Evolutionary conservation across 2,797 vertebrate genomes (phyloP).

Genomic region (Sarcophilus harrisii): DNA sequence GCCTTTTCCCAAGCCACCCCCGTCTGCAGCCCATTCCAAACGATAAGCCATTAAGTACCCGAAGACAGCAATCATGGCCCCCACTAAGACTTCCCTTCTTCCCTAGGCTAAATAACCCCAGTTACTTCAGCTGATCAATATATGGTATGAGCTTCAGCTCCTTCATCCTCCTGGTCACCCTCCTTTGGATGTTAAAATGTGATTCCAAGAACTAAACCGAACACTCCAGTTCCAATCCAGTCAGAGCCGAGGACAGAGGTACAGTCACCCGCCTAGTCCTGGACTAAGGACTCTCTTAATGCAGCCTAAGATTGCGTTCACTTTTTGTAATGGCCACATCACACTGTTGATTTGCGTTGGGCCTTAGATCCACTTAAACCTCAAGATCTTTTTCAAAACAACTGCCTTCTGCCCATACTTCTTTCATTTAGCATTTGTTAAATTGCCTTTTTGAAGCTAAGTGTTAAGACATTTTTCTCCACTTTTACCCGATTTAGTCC

Average conservation of each 20-base stretch:
- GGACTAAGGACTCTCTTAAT: not conserved
- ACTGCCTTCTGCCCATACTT: not conserved
- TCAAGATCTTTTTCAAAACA: not conserved
- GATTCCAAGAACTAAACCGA: not conserved
- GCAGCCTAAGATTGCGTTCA: not conserved
- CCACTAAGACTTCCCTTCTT: not conserved
- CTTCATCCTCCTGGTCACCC: not conserved
- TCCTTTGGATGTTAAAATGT: not conserved
- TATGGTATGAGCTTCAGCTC: not conserved
- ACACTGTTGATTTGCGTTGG: not conserved
- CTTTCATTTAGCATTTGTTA: not conserved
- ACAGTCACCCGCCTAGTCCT: not conserved
- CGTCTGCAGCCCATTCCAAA: not conserved
- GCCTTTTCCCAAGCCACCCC: conserved; percentile 18
- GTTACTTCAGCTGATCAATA: not conserved
- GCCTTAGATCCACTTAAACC: not conserved
- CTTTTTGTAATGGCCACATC: not conserved
- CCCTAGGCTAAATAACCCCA: not conserved
- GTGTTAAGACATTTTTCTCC: not conserved
- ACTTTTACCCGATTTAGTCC: not conserved
- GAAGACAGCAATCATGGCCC: not conserved
- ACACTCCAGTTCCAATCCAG: not conserved
- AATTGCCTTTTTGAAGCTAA: not conserved
- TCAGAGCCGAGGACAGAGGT: not conserved
- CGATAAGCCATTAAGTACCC: not conserved